These are phyloP conservation scores for Tricholauxania praeusta DNA, from an alignment of 2,888 invertebrate species.

Conservation along the genomic window DNA sequence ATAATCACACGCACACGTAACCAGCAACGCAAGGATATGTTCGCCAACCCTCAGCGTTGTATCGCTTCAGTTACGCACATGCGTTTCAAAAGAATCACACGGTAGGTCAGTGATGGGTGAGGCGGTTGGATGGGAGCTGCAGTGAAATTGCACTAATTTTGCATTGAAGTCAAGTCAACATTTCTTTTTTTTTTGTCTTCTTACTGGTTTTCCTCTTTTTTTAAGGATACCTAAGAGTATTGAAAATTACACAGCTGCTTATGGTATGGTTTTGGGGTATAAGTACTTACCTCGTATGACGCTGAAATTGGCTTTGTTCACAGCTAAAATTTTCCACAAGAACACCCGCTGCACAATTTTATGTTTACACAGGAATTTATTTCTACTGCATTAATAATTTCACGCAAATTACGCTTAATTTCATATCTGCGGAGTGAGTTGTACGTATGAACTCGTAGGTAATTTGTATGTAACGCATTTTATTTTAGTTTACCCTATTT, in stretches of 20 bases:
- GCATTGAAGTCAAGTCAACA: background rate
- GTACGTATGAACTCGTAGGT: too few species aligned
- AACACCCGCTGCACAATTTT: constrained; percentile 37
- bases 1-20: constrained; percentile 48
- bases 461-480: too few species aligned
- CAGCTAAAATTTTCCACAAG: constrained; percentile 39
- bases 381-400: constrained; percentile 17
- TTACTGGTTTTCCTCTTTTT: background rate
- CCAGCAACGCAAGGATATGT: background rate
- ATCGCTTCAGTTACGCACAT: constrained; percentile 26
- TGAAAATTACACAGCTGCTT: too few species aligned
- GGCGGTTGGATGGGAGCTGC: background rate
- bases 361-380: constrained; percentile 18
- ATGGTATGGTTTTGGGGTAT: too few species aligned
- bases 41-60: background rate
- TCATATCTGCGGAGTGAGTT: too few species aligned
- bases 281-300: background rate
- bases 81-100: constrained; percentile 19
- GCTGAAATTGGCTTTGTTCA: constrained; percentile 22
- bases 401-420: background rate
- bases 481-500: too few species aligned
- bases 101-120: background rate
- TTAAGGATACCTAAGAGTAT: too few species aligned
- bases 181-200: constrained; percentile 23
- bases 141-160: constrained; percentile 39